phyloP scores from a whole-genome alignment of 2,113 vertebrate species.

The Zosterops borbonicus region DNA sequence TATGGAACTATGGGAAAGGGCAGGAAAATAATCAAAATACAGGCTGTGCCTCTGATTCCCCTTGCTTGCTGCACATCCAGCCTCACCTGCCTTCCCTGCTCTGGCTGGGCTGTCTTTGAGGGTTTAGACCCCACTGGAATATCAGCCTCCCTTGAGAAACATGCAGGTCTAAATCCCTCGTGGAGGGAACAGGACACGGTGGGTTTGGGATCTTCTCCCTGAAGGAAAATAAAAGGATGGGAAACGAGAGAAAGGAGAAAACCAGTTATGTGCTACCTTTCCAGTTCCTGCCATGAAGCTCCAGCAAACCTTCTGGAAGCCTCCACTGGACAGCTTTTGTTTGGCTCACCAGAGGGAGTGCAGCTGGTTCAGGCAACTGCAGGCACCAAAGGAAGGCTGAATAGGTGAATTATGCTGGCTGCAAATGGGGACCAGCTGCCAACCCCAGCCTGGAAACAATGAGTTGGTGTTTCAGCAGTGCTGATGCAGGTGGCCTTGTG shows the following conservation, averaged over 20 bases:
- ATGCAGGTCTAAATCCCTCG: accelerated
- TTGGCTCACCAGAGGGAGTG: neutral
- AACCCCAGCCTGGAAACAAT: neutral
- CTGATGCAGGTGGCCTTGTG: neutral
- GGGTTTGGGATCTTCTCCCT: neutral
- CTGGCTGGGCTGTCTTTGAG: neutral
- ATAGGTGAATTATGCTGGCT: neutral
- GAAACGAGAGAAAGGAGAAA: neutral
- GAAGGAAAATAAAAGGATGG: neutral
- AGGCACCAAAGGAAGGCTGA: neutral
- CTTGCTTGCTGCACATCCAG: neutral
- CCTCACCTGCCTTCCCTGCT: neutral
- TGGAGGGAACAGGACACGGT: neutral
- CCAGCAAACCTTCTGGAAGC: neutral
- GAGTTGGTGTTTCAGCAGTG: neutral
- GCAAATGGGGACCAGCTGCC: neutral
- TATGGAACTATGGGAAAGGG: neutral
- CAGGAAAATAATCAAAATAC: neutral
- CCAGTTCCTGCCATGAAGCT: neutral
- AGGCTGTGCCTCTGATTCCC: neutral
- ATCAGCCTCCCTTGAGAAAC: neutral
- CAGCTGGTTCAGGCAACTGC: neutral
- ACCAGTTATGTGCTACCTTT: too few species aligned
- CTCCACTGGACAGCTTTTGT: neutral
- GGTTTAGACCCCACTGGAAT: neutral